Base-by-base conservation (phyloP, 2,888 invertebrate genomes). In the Eulithis prunata region DNA sequence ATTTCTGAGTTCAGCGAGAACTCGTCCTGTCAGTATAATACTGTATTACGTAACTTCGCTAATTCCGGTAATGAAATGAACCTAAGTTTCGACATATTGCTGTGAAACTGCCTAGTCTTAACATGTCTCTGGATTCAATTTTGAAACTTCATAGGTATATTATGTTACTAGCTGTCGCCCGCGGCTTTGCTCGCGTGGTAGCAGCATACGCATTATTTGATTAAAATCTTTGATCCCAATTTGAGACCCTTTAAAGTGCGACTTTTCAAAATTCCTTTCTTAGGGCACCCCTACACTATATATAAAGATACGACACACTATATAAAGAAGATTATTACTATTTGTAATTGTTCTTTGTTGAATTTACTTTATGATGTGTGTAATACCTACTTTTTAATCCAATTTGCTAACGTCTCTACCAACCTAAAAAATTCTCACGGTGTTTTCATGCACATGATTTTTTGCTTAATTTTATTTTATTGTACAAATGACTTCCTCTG, bases 381-480 rank as follows among this genome's bases (percentile, higher is more conserved):
- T 41, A 7, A 38, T 38, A 7, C 8, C 38, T 38, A 5, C 38
- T 5, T 21, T 21, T 21, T 21, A 21, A 21, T 21, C 21, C 21
- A 21, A 21, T 21, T 21, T 21, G 21, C 2, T 21, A 1, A 21
- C 21, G 8, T 41, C 10, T 41, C 41, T 41, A 41, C 41, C 21
- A 49, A 14, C 10, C 49, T 21, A 62, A 55, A 57, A 32, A 21
- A 47, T 58, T 66, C 53, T 55, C 58, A 58, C n/a, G n/a, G 60
- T 28, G 41, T 32, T 28, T 53, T 57, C 47, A 47, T 62, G 52
- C 46, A 53, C n/a, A 41, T 41, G 4, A 53, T 11, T 58, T 58
- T 66, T 55, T 62, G 28, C 32, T 62, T 58, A 36, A n/a, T 58
- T 61, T 58, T 54, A 45, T n/a, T n/a, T n/a, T n/a, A n/a, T 13